Base-by-base conservation (phyloP, 2,888 invertebrate genomes). In the Opisthograptis luteolata region DNA sequence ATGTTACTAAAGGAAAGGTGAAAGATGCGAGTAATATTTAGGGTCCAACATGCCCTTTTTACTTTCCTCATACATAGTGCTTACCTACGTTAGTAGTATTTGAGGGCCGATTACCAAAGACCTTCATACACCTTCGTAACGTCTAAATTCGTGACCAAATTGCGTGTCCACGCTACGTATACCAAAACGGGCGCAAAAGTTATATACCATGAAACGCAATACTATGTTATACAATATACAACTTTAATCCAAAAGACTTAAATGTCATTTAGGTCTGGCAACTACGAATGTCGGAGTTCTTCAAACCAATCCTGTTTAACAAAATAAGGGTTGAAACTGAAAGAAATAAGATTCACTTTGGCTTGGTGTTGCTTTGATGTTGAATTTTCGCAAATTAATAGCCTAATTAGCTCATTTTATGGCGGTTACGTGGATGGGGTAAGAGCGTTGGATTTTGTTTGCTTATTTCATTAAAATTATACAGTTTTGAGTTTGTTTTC, bases 101-200 rank as follows among this genome's bases (percentile, higher is more conserved):
- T 28, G 9, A 31, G 12, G 36, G 15, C 25, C 40, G 17, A 13
- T 24, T 22, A 48, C 30, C 24, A 32, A 30, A 41, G 30, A 54
- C 34, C 42, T 49, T 42, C 48, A 37, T 27, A 36, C 22, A 5
- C 22, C 17, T 8, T 8, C 22, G 2, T 22, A 20, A 64, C 47
- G 58, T 56, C 57, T 46, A 47, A 58, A 61, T 72, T 73, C 78
- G 75, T 77, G 78, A 68, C 59, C 8, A 30, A 27, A 62, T 78
- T 57, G 77, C 79, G 76, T 79, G 79, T 27, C 28, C 37, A 14
- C 15, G 27, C 9, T 42, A 59, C 66, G 70, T 2, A 59, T 64
- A 55, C 56, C 55, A 44, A 56, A 58, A 64, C 63, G 34, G 43
- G 35, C 37, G 44, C 46, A 49, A 58, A 61, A 28, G 45, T 57